A percentile compares a stretch with the other conserved stretches of the same genome.
Evolutionary conservation across 2,113 vertebrate genomes (phyloP).

Genomic region (Laticauda colubrina): DNA sequence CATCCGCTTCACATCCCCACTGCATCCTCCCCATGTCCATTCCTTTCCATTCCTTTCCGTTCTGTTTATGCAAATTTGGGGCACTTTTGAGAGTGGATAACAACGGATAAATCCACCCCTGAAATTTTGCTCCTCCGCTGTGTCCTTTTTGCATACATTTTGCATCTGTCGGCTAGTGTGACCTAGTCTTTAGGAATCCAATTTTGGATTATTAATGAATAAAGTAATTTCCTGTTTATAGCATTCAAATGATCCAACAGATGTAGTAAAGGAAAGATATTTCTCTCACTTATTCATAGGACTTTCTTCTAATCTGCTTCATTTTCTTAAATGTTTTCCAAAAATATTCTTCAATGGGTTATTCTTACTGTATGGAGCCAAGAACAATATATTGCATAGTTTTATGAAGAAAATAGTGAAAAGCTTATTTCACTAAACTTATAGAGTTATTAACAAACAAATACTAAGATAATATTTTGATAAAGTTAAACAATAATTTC

Average conservation of each 20-base stretch:
- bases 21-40: no score
- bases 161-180: no score
- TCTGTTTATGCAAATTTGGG: no score
- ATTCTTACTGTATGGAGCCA: not conserved
- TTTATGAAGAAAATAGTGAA: not conserved
- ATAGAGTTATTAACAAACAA: not conserved
- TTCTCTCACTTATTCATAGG: not conserved
- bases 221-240: conserved; percentile 10
- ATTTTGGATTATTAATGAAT: conserved; percentile 10
- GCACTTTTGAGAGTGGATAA: no score
- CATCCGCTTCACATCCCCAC: no score
- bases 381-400: not conserved
- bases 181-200: not conserved
- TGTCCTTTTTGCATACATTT: no score
- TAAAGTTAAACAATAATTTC: not conserved
- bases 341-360: not conserved
- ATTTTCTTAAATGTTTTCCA: not conserved
- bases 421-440: not conserved
- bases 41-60: no score
- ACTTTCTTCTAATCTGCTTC: not conserved
- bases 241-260: not conserved
- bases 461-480: not conserved
- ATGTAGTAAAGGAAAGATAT: not conserved
- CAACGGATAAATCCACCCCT: no score
- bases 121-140: no score